A percentile compares a stretch with the other conserved stretches of the same genome.
Evolutionary conservation across 2,113 vertebrate genomes (phyloP).

Genomic region (Alligator sinensis): DNA sequence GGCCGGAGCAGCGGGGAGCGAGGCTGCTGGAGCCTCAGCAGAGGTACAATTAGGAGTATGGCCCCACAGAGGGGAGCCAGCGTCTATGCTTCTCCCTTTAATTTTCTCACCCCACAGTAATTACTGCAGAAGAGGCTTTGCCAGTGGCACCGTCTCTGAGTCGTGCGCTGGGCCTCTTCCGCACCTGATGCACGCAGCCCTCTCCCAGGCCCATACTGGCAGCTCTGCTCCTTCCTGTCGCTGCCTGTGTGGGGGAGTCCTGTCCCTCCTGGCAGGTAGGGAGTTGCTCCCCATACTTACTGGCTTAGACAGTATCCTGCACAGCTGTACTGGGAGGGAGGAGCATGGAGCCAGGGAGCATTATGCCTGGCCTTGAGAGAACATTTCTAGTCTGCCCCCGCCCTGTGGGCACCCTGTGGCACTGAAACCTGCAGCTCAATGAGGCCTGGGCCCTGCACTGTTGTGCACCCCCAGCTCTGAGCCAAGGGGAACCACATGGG

Average conservation of each 20-base stretch:
- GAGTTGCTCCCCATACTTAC: not conserved
- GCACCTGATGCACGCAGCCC: not conserved
- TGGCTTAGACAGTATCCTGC: not conserved
- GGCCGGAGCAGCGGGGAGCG: not conserved
- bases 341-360: accelerated
- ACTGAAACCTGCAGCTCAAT: no score
- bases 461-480: not conserved
- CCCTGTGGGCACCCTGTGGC: not conserved
- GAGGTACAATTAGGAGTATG: not conserved
- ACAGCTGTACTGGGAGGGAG: accelerated
- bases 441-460: not conserved
- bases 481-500: no score
- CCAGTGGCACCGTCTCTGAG: not conserved
- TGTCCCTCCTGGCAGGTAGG: not conserved
- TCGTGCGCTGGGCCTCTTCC: not conserved
- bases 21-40: not conserved
- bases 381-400: not conserved
- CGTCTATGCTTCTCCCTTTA: not conserved
- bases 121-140: not conserved
- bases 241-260: not conserved
- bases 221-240: not conserved
- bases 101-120: not conserved
- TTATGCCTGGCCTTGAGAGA: not conserved
- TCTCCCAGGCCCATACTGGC: not conserved
- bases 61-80: not conserved